A percentile compares a stretch with the other conserved stretches of the same genome.
Conservation (phyloP, 2,888 invertebrate genomes). For the Lasioglossum oenotherae region DNA sequence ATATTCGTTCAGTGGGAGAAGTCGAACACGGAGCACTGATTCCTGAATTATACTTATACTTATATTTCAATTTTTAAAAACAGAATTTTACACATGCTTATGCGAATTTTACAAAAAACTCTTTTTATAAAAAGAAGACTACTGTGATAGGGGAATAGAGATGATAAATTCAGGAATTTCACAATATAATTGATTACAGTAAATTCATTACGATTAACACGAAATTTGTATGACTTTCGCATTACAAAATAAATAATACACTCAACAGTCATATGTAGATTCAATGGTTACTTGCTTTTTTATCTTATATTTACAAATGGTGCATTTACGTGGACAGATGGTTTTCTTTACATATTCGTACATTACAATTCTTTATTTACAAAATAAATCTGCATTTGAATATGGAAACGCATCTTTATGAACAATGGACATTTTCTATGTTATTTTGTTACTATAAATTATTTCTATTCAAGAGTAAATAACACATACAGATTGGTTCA, state of each 20-base stretch:
- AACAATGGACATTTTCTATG: slow-evolving; percentile 1
- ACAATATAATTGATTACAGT: slow-evolving; percentile 20
- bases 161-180: slow-evolving; percentile 40
- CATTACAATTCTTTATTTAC: slow-evolving; percentile 1
- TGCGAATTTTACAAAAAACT: not conserved
- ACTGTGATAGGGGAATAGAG: not conserved
- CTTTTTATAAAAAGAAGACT: not conserved
- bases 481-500: not conserved
- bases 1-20: slow-evolving; percentile 73
- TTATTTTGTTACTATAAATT: slow-evolving; percentile 33
- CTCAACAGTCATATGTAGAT: slow-evolving; percentile 24
- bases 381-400: slow-evolving; percentile 12
- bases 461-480: slow-evolving; percentile 11
- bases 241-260: slow-evolving; percentile 53
- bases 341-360: slow-evolving; percentile 8
- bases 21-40: slow-evolving; percentile 71
- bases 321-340: slow-evolving; percentile 3
- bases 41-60: slow-evolving; percentile 52
- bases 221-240: slow-evolving; percentile 35
- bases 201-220: slow-evolving; percentile 25
- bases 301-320: slow-evolving; percentile 48
- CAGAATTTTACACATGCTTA: not conserved
- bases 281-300: slow-evolving; percentile 28
- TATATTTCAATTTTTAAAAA: slow-evolving; percentile 1
- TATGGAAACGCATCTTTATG: slow-evolving; percentile 3